These are phyloP conservation scores for Dinothrombium tinctorium DNA, from an alignment of 1,140 invertebrate species.

Conservation along the genomic window DNA sequence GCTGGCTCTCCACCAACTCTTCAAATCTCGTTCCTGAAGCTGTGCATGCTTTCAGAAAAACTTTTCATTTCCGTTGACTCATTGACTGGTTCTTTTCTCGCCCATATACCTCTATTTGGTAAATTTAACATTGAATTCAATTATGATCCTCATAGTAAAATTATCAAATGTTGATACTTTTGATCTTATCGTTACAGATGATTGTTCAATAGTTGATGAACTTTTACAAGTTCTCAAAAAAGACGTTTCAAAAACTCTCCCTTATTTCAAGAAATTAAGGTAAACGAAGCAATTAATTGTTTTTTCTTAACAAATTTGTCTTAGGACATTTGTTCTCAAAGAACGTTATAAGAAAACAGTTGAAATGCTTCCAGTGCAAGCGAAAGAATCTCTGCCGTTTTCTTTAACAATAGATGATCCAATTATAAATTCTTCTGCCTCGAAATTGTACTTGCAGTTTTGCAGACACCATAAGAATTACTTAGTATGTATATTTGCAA, in stretches of 20 bases:
- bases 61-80: constrained; percentile 75
- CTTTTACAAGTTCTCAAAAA: constrained; percentile 34
- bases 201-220: constrained; percentile 41
- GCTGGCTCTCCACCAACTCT: constrained; percentile 69
- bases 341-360: constrained; percentile 77
- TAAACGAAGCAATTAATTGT: no score
- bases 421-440: constrained; percentile 39
- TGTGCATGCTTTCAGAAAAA: constrained; percentile 67
- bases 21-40: constrained; percentile 59
- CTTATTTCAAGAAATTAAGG: constrained; percentile 7
- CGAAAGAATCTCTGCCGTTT: constrained; percentile 52
- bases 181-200: no score
- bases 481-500: constrained; percentile 22
- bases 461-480: constrained; percentile 60
- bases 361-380: constrained; percentile 66
- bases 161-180: no score
- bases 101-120: constrained; percentile 70
- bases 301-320: no score
- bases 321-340: constrained; percentile 64
- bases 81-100: constrained; percentile 65
- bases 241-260: constrained; percentile 35
- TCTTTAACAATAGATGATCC: constrained; percentile 34
- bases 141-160: no score
- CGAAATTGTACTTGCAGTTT: constrained; percentile 58
- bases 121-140: constrained; percentile 18